Percentiles rank a stretch among this genome's conserved stretches.
These are phyloP conservation scores for Chloropsis cyanopogon DNA, from an alignment of 2,113 vertebrate species.

Conservation along the genomic window DNA sequence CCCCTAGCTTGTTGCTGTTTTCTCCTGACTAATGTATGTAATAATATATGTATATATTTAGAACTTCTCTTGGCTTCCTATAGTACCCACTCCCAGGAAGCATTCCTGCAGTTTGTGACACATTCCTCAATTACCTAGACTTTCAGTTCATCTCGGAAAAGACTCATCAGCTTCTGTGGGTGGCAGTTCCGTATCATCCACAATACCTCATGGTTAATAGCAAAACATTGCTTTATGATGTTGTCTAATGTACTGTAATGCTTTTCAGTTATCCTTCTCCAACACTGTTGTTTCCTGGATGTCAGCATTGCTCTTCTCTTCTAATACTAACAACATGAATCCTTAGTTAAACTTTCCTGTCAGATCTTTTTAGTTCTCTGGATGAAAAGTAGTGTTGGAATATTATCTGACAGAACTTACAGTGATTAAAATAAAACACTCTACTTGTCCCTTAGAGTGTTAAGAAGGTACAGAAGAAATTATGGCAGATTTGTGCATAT, in stretches of 20 bases:
- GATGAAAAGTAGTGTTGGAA: not conserved
- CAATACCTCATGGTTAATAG: not conserved
- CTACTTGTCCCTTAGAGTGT: not conserved
- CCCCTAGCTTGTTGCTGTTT: not conserved
- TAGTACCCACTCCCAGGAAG: not conserved
- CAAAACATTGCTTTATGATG: not conserved
- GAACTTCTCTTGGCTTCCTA: not conserved
- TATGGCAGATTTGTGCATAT: not conserved
- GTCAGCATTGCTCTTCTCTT: not conserved
- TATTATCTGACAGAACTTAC: not conserved
- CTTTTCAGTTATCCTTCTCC: not conserved
- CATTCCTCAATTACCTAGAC: not conserved
- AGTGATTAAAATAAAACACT: not conserved
- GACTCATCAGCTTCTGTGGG: not conserved
- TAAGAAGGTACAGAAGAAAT: not conserved
- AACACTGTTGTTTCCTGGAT: not conserved
- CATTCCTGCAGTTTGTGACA: not conserved
- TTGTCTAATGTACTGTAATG: not conserved
- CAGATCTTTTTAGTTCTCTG: not conserved
- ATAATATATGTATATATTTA: not conserved
- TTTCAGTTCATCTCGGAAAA: not conserved
- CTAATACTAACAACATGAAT: not conserved
- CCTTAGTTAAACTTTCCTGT: not conserved
- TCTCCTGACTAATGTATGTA: not conserved
- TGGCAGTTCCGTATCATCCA: not conserved